A percentile compares a stretch with the other conserved stretches of the same genome.
These are phyloP conservation scores for Amazonetta brasiliensis DNA, from an alignment of 2,797 vertebrate genomes.

Conservation along the genomic window DNA sequence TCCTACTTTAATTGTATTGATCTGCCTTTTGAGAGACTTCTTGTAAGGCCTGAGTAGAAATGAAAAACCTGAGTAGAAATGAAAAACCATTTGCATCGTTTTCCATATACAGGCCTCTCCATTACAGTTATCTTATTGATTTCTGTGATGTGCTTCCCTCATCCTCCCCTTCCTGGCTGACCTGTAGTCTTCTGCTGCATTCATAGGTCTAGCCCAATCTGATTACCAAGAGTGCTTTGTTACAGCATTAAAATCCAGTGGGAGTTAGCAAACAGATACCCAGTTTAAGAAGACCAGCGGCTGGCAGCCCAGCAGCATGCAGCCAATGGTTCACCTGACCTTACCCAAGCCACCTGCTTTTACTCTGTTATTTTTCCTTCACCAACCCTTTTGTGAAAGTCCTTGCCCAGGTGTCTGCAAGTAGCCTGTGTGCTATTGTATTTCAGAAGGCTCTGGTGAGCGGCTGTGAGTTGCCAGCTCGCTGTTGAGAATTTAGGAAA, in stretches of 20 bases:
- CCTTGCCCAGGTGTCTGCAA: background rate
- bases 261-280: background rate
- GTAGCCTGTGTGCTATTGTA: background rate
- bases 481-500: background rate
- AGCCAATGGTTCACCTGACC: rapidly evolving
- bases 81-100: background rate
- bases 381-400: background rate
- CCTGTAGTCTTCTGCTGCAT: background rate
- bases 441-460: background rate
- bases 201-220: background rate
- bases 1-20: background rate
- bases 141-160: background rate
- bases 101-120: background rate
- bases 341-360: background rate
- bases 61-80: background rate
- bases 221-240: background rate
- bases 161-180: background rate
- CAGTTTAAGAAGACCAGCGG: background rate
- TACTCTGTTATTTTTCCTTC: constrained; percentile 6
- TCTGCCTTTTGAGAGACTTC: constrained; percentile 6
- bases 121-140: background rate
- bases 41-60: background rate
- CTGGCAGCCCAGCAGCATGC: background rate
- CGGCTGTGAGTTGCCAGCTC: background rate
- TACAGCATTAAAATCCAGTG: background rate